Evolutionary conservation across 2,113 vertebrate species (phyloP).

Genomic region (Rhodinocichla rosea): DNA sequence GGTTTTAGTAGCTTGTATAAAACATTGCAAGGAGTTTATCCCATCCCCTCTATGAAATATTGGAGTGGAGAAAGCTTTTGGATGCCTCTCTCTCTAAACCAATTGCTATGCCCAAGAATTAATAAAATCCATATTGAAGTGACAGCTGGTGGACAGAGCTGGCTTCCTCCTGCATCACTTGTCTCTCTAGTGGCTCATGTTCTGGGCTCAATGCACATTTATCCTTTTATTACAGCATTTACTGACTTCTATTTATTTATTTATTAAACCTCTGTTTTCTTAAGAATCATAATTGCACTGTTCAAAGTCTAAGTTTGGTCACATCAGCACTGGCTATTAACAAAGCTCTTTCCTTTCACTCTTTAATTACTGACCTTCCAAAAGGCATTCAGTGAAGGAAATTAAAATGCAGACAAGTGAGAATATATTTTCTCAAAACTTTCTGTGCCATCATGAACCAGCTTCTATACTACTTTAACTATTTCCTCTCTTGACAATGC

Average conservation of each 20-base stretch:
- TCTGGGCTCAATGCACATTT: conserved; percentile 42
- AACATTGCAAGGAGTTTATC: not conserved
- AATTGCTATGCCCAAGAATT: conserved; percentile 39
- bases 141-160: conserved; percentile 57
- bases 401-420: not conserved
- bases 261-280: conserved; percentile 15
- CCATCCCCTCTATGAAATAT: not conserved
- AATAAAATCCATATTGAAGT: conserved; percentile 68
- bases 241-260: conserved; percentile 23
- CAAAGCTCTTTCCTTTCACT: not conserved
- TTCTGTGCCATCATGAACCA: not conserved
- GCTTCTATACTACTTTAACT: not conserved
- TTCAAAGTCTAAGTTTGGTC: not conserved
- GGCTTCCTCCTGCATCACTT: conserved; percentile 43
- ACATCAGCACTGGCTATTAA: not conserved
- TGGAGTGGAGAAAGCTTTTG: not conserved
- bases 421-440: not conserved
- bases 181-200: conserved; percentile 54
- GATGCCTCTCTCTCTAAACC: not conserved
- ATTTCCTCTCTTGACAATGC: not conserved
- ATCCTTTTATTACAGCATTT: conserved; percentile 37
- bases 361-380: conserved; percentile 36
- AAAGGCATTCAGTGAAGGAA: not conserved
- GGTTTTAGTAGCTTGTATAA: not conserved
- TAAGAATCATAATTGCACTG: conserved; percentile 6